Evolutionary conservation across 2,797 vertebrate genomes (phyloP).

Genomic region (Heteromormyrus szaboi): DNA sequence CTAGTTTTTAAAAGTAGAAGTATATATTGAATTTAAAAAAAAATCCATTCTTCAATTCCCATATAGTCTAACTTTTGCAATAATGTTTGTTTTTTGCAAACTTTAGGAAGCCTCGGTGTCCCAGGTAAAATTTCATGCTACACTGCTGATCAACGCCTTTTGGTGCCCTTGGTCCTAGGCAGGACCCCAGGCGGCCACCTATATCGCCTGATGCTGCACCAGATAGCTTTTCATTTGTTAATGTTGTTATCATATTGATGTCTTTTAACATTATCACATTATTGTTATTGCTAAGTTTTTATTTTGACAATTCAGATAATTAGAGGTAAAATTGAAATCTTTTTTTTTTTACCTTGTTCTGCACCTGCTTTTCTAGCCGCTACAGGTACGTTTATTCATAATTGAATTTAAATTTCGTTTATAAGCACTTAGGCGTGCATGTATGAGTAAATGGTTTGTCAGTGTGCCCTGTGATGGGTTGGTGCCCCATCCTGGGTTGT

Average conservation of each 20-base stretch:
- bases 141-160: neutral
- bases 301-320: neutral
- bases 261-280: neutral
- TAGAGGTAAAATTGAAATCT: neutral
- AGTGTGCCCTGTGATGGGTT: neutral
- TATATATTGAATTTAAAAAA: neutral
- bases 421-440: neutral
- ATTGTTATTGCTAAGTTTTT: neutral
- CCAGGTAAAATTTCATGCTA: slow-evolving; percentile 49
- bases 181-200: neutral
- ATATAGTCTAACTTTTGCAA: neutral
- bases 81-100: slow-evolving; percentile 13
- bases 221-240: neutral
- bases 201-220: neutral
- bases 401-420: neutral
- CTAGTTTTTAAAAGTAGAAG: neutral
- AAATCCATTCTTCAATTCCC: neutral
- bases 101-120: slow-evolving; percentile 49
- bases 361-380: slow-evolving; percentile 42
- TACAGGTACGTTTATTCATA: slow-evolving; percentile 49
- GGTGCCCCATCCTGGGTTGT: neutral
- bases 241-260: neutral
- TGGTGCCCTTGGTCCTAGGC: neutral
- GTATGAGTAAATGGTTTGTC: neutral
- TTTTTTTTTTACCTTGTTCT: slow-evolving; percentile 1